These are phyloP conservation scores for Cheilosia soror DNA, from an alignment of 2,888 invertebrate species.

Conservation along the genomic window DNA sequence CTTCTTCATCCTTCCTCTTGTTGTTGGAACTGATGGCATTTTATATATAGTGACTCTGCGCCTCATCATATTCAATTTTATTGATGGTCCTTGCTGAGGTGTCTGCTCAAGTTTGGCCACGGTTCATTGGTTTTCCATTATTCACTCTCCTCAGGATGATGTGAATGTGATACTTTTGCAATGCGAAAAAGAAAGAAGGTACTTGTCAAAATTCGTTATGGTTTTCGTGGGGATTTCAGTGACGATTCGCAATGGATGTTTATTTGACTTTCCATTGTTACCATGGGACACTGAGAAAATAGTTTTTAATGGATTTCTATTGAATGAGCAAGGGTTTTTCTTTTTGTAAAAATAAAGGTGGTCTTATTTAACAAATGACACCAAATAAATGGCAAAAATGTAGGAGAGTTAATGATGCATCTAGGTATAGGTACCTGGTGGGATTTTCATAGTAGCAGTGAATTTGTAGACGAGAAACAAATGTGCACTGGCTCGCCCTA, in stretches of 20 bases:
- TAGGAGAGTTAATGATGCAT: too few relatives aligned
- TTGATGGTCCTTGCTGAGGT: conserved; percentile 65
- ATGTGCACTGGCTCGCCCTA: too few relatives aligned
- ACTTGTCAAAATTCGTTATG: conserved; percentile 40
- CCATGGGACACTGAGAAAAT: conserved; percentile 28
- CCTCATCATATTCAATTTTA: conserved; percentile 56
- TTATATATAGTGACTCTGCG: conserved; percentile 29
- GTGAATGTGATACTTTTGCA: conserved; percentile 36
- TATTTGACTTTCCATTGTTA: conserved; percentile 57
- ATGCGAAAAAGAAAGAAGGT: conserved; percentile 6
- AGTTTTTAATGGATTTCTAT: conserved; percentile 26
- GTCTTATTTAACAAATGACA: too few relatives aligned
- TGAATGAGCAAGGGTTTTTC: not conserved
- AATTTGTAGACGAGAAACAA: too few relatives aligned
- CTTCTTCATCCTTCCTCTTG: not conserved
- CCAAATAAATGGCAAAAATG: too few relatives aligned
- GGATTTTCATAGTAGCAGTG: too few relatives aligned
- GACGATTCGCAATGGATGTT: conserved; percentile 49
- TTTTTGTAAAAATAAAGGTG: too few relatives aligned
- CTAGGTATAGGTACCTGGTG: too few relatives aligned
- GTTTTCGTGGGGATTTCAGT: conserved; percentile 30
- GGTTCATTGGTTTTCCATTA: conserved; percentile 69
- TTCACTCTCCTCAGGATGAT: conserved; percentile 34
- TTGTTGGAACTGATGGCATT: conserved; percentile 62
- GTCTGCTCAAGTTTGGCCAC: conserved; percentile 58